Conservation (phyloP, 1,140 invertebrate genomes). For the Papilio aristodemus region DNA sequence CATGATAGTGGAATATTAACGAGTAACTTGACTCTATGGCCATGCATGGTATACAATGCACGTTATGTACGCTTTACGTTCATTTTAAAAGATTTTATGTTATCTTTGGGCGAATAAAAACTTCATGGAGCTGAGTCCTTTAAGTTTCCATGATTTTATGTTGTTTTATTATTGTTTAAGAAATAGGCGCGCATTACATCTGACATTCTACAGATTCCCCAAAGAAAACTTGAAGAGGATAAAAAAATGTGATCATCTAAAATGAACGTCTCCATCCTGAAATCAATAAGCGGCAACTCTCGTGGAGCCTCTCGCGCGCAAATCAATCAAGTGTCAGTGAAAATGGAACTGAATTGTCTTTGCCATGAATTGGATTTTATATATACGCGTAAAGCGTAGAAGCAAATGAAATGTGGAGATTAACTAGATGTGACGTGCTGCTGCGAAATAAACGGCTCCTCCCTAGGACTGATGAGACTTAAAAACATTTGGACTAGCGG, state of each 20-base stretch:
- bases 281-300: slow-evolving; percentile 7
- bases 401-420: not conserved
- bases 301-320: slow-evolving; percentile 12
- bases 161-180: too few relatives aligned
- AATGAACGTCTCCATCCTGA: slow-evolving; percentile 1
- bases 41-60: too few relatives aligned
- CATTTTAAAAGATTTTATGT: too few relatives aligned
- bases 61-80: too few relatives aligned
- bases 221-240: not conserved
- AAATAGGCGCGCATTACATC: too few relatives aligned
- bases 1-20: not conserved
- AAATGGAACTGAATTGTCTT: slow-evolving; percentile 8
- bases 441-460: not conserved
- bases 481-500: too few relatives aligned
- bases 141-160: too few relatives aligned
- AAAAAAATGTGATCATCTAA: slow-evolving; percentile 3
- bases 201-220: too few relatives aligned
- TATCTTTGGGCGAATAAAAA: too few relatives aligned
- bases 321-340: slow-evolving; percentile 34
- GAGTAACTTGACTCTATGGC: not conserved
- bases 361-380: slow-evolving; percentile 8
- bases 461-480: too few relatives aligned
- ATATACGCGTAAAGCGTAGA: not conserved
- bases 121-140: too few relatives aligned
- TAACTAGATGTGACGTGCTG: not conserved